These are phyloP conservation scores for Cacatua alba DNA, from an alignment of 2,113 vertebrate genomes.

Conservation along the genomic window DNA sequence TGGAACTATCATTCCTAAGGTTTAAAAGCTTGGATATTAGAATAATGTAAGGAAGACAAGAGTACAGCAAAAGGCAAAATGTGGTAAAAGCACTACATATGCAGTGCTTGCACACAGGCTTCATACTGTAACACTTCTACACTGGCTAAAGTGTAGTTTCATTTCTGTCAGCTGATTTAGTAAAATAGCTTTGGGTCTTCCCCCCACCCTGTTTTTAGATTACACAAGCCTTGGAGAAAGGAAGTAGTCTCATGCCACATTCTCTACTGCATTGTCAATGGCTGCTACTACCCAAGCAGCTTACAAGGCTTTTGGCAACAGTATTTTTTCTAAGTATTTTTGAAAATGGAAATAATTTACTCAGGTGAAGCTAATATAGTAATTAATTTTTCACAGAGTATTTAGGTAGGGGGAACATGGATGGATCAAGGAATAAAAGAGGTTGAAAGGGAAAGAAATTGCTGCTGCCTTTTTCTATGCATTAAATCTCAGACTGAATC, in stretches of 20 bases:
- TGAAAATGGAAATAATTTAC: not conserved
- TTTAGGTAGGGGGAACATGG: not conserved
- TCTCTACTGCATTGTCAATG: not conserved
- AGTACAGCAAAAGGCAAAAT: not conserved
- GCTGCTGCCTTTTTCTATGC: not conserved
- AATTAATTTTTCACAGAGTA: not conserved
- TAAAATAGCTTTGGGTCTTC: not conserved
- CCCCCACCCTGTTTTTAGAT: not conserved
- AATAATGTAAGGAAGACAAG: not conserved
- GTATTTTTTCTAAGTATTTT: not conserved
- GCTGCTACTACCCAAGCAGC: not conserved
- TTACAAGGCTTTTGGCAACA: not conserved
- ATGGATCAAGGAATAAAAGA: not conserved
- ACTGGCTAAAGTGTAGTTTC: not conserved
- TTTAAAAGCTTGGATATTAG: not conserved
- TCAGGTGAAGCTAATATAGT: not conserved
- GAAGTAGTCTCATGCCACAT: not conserved
- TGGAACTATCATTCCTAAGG: not conserved
- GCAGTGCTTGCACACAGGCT: not conserved
- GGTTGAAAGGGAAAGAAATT: not conserved
- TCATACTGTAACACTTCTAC: not conserved
- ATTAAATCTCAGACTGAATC: not conserved
- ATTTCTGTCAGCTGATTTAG: not conserved
- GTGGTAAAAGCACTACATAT: not conserved
- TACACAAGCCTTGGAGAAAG: not conserved